Conservation (phyloP, 1,140 invertebrate species). For the Heliothis subflexa region DNA sequence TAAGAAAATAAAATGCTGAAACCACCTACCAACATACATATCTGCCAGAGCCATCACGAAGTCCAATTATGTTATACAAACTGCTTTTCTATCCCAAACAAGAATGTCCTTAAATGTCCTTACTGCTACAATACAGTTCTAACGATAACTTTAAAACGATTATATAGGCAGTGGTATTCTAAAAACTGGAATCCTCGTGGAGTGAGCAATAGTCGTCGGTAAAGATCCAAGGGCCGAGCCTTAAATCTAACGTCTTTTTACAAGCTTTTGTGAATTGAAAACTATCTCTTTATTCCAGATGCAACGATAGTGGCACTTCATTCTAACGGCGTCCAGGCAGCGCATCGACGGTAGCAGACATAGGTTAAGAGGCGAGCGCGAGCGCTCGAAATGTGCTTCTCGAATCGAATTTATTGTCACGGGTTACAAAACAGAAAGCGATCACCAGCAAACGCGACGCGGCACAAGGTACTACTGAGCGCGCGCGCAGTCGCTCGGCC, state of each 20-base stretch:
- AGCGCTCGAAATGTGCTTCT: slow-evolving; percentile 75
- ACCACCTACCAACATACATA: slow-evolving; percentile 80
- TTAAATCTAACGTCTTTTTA: slow-evolving; percentile 91
- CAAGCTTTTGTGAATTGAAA: slow-evolving; percentile 95
- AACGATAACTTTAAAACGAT: slow-evolving; percentile 70
- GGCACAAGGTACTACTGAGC: slow-evolving; percentile 71
- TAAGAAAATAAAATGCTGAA: slow-evolving; percentile 56
- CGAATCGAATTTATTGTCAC: slow-evolving; percentile 84
- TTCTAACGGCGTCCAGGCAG: slow-evolving; percentile 83
- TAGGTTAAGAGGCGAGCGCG: slow-evolving; percentile 80
- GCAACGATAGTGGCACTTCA: slow-evolving; percentile 93
- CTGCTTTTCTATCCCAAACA: slow-evolving; percentile 53
- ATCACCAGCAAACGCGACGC: slow-evolving; percentile 76
- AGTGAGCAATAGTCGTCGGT: slow-evolving; percentile 79
- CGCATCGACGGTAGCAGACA: slow-evolving; percentile 83
- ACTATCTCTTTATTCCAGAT: slow-evolving; percentile 96
- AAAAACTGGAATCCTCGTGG: slow-evolving; percentile 74
- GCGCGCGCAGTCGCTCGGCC: slow-evolving; percentile 62
- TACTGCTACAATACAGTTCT: slow-evolving; percentile 71
- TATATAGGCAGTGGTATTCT: slow-evolving; percentile 78
- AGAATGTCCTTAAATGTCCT: slow-evolving; percentile 66
- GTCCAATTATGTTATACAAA: slow-evolving; percentile 58
- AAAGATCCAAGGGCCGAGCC: slow-evolving; percentile 57
- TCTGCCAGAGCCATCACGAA: slow-evolving; percentile 81
- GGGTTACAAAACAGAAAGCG: slow-evolving; percentile 58